Conservation (phyloP, 1,140 invertebrate species). For the Neotoxoptera formosana region DNA sequence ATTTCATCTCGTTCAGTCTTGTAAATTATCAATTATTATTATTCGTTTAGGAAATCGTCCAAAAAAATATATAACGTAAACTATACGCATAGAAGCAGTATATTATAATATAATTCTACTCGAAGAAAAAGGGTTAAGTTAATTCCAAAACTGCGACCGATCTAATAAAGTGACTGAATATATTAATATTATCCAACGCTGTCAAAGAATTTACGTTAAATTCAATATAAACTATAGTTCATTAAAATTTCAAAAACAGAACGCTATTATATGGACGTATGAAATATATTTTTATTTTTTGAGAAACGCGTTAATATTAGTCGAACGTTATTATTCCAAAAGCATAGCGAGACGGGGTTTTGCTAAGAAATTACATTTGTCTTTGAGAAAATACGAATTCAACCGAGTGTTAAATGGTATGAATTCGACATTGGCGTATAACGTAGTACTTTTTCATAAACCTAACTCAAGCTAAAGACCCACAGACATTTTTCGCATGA, state of each 20-base stretch:
- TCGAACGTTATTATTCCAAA: neutral
- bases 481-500: conserved; percentile 8
- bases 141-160: neutral
- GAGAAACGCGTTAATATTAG: neutral
- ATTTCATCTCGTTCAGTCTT: neutral
- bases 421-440: neutral
- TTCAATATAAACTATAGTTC: neutral
- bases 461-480: neutral
- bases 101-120: too few relatives aligned
- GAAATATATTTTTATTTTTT: neutral
- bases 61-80: neutral
- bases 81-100: neutral
- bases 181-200: neutral
- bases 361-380: conserved; percentile 43
- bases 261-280: neutral
- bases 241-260: neutral
- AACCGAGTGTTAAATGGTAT: conserved; percentile 26
- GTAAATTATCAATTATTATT: neutral
- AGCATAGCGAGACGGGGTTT: neutral
- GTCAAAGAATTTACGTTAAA: neutral
- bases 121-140: neutral
- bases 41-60: neutral
- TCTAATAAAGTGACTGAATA: neutral
- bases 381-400: neutral
- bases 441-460: conserved; percentile 13